Conservation (phyloP, 2,797 vertebrate species). For the Vultur gryphus region DNA sequence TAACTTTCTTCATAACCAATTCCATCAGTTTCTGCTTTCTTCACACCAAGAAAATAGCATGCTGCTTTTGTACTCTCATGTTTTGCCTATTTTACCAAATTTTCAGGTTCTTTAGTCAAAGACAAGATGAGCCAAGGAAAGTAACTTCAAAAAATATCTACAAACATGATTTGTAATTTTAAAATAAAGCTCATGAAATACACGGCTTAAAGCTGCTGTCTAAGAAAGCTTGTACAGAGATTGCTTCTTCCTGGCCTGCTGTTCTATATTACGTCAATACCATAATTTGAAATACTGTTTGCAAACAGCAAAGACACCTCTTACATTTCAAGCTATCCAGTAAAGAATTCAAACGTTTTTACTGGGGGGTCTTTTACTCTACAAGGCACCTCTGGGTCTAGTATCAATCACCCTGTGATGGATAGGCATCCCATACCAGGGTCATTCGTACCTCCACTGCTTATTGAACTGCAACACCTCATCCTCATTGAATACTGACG, state of each 20-base stretch:
- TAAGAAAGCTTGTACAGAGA: background rate
- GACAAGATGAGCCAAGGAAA: background rate
- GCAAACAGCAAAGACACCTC: background rate
- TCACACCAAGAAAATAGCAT: background rate
- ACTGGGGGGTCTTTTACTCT: background rate
- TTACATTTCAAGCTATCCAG: background rate
- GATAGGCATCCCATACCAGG: conserved; percentile 14
- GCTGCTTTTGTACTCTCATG: background rate
- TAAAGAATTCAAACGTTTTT: background rate
- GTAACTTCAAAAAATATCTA: background rate
- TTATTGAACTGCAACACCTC: conserved; percentile 44
- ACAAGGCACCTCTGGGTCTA: background rate
- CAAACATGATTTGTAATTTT: background rate
- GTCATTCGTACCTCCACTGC: background rate
- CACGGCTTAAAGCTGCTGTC: background rate
- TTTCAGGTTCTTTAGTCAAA: background rate
- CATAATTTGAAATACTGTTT: background rate
- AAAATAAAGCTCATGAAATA: background rate
- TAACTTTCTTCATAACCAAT: background rate
- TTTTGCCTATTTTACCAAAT: background rate
- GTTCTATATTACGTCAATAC: background rate
- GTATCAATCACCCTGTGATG: conserved; percentile 39
- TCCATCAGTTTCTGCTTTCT: background rate
- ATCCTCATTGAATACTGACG: background rate
- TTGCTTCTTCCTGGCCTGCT: background rate